Evolutionary conservation across 2,888 invertebrate genomes (phyloP), one percentile per base, ranked within the genome.

Genomic region (Synergus laeviventris): DNA sequence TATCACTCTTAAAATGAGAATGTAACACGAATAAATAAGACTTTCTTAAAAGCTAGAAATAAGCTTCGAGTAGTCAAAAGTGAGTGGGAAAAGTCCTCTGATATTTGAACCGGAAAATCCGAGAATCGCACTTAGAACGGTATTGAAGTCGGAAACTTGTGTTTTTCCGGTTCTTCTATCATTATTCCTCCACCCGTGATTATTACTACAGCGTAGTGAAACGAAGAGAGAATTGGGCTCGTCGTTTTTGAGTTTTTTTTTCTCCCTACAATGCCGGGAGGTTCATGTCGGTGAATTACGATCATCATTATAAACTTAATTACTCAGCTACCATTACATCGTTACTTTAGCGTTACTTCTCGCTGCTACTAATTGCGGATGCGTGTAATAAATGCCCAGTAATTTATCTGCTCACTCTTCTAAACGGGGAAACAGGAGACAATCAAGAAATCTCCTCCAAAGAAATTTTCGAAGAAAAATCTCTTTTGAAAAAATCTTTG

Each of bases 371-470:
- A 80, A 81, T 78, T 78, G 84, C 81, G 78, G 77, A 79, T 81
- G 81, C 81, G 78, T 81, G 78, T 83, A 80, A 85, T 80, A 83
- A 85, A 85, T 85, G 85, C 84, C 85, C 85, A 84, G 80, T 81
- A 79, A 81, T 84, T 77, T 73, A 31, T 70, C 31, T 18, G 12
- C 31, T 70, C 70, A n/a, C n/a, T 36, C 49, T 70, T 70, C 70
- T 70, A 70, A 70, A 31, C 36, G 11, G 49, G 70, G n/a, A 70
- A 70, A 70, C 31, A 70, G 31, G n/a, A 18, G 38, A 62, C 38
- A 49, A 49, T n/a, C 49, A 49, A 49, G 14, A n/a, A 59, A 59
- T 59, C 59, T 59, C 59, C 59, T 49, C 49, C 16, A 70, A 21
- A 38, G 39, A 38, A 64, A 24, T 64, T 1, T 14, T 8, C 16